Evolutionary conservation across 92 coral and sea anemone genomes (phyloP), one percentile per base, ranked within the genome.

Genomic region (Anthopleura xanthogrammica): DNA sequence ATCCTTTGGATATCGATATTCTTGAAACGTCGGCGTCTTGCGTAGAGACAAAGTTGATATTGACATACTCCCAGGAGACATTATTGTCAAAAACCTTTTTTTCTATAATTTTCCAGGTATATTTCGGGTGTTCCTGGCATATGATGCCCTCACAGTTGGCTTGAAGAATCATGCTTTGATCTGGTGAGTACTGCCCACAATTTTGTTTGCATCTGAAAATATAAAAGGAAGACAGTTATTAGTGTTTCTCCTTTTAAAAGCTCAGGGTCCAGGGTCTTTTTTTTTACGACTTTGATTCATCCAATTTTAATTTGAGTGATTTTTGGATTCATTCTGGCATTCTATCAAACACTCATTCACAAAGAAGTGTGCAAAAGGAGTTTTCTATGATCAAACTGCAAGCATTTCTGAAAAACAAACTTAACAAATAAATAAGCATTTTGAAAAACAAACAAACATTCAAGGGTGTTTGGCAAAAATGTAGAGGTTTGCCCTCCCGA

Each of bases 131-230:
- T 55, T 85, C 86, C 80, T 86, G 89, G 83, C 94, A 78, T 54
- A 71, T 60, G 17, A 83, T 55, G 52, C 93, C 93, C 12, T 0
- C 12, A 72, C 95, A 92, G 57, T 56, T 0, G 17, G 89, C 93
- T 41, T 91, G 82, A 16, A 87, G 83, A 14, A 36, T 52, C 54
- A 85, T 81, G 39, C 73, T 84, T 78, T 82, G 75, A 5, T 80
- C 20, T 6, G 88, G 86, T 24, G 79, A 62, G 36, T 90, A 87
- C 36, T 48, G 74, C 23, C 83, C 86, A 81, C 95, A 92, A 75
- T 92, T 92, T 12, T 85, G 83, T 17, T 84, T 80, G 86, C 93
- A 90, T 41, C 95, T 92, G 84, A 42, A 80, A n/a, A n/a, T n/a
- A 71, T 52, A 29, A 74, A 62, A 16, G 68, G 14, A 7, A 9